Conservation (phyloP, 1,140 invertebrate species). For the Calliopsis andreniformis region DNA sequence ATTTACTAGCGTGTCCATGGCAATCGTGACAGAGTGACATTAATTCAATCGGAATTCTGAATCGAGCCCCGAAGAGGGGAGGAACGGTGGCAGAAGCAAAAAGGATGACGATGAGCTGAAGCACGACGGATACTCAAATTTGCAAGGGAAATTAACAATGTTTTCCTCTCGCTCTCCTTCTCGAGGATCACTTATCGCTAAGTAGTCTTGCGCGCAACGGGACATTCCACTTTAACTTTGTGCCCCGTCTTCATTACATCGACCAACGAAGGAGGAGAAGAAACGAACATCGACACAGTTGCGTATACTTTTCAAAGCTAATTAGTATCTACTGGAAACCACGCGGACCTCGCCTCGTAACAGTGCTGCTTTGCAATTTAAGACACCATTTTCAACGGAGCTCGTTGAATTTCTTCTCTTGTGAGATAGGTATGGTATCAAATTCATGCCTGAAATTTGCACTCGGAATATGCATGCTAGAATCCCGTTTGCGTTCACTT, state of each 20-base stretch:
- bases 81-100: constrained; percentile 19
- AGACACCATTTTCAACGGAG: neutral
- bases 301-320: constrained; percentile 30
- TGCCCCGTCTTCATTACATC: constrained; percentile 52
- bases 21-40: constrained; percentile 63
- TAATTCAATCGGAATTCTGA: constrained; percentile 69
- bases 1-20: constrained; percentile 54
- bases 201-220: constrained; percentile 59
- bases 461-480: too few species aligned
- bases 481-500: too few species aligned
- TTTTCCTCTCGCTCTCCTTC: constrained; percentile 68
- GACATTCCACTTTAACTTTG: constrained; percentile 67
- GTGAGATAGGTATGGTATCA: neutral
- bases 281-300: constrained; percentile 6
- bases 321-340: constrained; percentile 34
- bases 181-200: constrained; percentile 67
- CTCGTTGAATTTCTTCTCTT: constrained; percentile 24
- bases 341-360: constrained; percentile 22
- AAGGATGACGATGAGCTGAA: constrained; percentile 22
- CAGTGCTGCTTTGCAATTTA: constrained; percentile 38
- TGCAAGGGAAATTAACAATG: constrained; percentile 75
- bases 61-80: constrained; percentile 52
- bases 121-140: constrained; percentile 64
- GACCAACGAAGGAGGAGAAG: neutral
- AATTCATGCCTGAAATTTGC: too few species aligned